Conservation (phyloP, 2,888 invertebrate genomes). For the Zaprionus bogoriensis region DNA sequence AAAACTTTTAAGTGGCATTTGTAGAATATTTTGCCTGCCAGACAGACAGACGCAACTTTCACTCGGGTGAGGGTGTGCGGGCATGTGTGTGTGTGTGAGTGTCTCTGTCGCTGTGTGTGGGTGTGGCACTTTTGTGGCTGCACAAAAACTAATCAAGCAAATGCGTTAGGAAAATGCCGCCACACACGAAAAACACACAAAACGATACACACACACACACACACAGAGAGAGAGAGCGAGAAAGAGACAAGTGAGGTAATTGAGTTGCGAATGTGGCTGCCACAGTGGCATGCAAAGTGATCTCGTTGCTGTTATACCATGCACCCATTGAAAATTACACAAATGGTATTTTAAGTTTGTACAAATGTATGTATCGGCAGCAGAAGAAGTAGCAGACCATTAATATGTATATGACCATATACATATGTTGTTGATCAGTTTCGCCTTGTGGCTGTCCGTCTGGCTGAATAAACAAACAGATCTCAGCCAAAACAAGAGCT, state of each 20-base stretch:
- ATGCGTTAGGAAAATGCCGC: constrained; percentile 38
- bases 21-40: constrained; percentile 34
- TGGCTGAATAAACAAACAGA: no score
- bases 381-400: no score
- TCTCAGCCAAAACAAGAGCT: no score
- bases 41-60: constrained; percentile 34
- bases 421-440: no score
- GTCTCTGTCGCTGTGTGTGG: constrained; percentile 17
- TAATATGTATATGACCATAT: no score
- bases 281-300: constrained; percentile 22
- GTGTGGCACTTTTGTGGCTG: constrained; percentile 38
- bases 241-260: constrained; percentile 35
- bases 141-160: constrained; percentile 46
- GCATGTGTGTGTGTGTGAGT: constrained; percentile 1
- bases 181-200: not conserved
- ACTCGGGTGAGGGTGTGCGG: constrained; percentile 16
- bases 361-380: no score
- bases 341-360: no score
- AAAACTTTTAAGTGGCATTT: constrained; percentile 34
- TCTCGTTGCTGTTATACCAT: not conserved
- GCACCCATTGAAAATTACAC: no score
- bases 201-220: not conserved
- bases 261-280: constrained; percentile 56
- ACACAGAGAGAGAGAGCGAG: not conserved
- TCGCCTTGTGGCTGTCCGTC: no score